Evolutionary conservation across 2,888 invertebrate species (phyloP), one percentile per base, ranked within the genome.

Genomic region (Carcina quercana): DNA sequence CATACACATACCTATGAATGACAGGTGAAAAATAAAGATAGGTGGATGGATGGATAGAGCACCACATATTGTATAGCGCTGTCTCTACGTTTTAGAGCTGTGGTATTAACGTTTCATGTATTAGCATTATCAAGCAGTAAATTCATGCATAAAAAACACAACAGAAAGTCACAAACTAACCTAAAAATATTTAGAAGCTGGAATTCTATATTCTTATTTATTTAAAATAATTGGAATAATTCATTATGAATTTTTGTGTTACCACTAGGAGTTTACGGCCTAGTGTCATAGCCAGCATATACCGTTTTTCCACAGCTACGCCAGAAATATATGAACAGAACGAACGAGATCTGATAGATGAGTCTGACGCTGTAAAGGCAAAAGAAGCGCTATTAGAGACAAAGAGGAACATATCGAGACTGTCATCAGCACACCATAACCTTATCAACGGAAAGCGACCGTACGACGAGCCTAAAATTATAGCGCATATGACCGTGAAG

Each of bases 351-450:
- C 11, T 72, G 10, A 57, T 74, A 15, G 72, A 79, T 28, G 73
- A 78, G 38, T 82, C 85, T 44, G 87, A 87, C 39, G 84, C 85
- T 50, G 55, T 70, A 5, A 47, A 52, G 19, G 61, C 71, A 10
- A 79, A 63, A 34, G 87, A 88, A 45, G 73, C 68, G 25, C 80
- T 86, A 50, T 74, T 90, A 19, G 72, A 87, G 44, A 69, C 53
- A 32, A 88, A 86, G 47, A 80, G 90, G 41, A 89, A 94, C 46
- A 91, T 90, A 59, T 94, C 94, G 0, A 70, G 91, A 3, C 69
- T 95, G 14, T 61, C 64, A 3, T 28, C 45, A 0, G 58, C 73
- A 0, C 89, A 95, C 59, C 84, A 83, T 37, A 91, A 90, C 51
- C 59, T 90, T 11, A 50, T 93, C 0, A 70, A 88, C 32, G 87